phyloP scores from a whole-genome alignment of 2,888 invertebrate genomes.

The Sarcophaga carnaria region DNA sequence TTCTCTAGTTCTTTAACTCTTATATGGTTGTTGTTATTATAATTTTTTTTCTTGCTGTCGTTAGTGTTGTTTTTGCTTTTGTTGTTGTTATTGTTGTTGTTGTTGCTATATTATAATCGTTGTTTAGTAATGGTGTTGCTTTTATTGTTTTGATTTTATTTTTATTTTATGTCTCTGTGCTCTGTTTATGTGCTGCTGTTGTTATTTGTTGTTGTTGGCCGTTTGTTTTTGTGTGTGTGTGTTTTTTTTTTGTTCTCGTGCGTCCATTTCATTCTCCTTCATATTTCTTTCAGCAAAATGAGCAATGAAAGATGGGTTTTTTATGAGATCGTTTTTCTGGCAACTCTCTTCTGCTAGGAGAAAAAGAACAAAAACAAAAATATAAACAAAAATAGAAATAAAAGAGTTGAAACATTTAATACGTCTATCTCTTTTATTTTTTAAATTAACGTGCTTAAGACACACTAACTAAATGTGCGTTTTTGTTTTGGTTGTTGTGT shows the following conservation, averaged over 20 bases:
- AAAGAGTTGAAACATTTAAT: conserved; percentile 50
- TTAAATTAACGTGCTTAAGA: conserved; percentile 64
- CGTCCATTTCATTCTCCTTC: conserved; percentile 28
- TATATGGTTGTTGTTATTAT: conserved; percentile 26
- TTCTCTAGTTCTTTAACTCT: conserved; percentile 41
- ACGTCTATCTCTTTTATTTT: conserved; percentile 46
- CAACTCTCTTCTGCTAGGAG: conserved; percentile 46
- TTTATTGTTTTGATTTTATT: conserved; percentile 69
- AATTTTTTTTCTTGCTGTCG: not conserved
- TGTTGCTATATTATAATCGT: conserved; percentile 64
- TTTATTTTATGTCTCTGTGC: conserved; percentile 68
- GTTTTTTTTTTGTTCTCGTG: conserved; percentile 21
- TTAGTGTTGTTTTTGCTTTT: conserved; percentile 23
- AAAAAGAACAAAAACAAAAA: conserved; percentile 24
- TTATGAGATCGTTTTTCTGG: conserved; percentile 64
- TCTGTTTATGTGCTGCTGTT: conserved; percentile 42
- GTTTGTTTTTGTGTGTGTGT: conserved; percentile 13
- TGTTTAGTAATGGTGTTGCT: conserved; percentile 70
- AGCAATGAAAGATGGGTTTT: conserved; percentile 65
- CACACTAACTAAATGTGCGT: conserved; percentile 54
- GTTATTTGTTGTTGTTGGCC: conserved; percentile 49
- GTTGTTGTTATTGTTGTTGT: conserved; percentile 28
- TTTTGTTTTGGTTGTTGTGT: conserved; percentile 42
- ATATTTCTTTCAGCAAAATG: conserved; percentile 58
- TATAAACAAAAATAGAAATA: conserved; percentile 9